Conservation (phyloP, 2,113 vertebrate genomes). For the Hyla sarda region DNA sequence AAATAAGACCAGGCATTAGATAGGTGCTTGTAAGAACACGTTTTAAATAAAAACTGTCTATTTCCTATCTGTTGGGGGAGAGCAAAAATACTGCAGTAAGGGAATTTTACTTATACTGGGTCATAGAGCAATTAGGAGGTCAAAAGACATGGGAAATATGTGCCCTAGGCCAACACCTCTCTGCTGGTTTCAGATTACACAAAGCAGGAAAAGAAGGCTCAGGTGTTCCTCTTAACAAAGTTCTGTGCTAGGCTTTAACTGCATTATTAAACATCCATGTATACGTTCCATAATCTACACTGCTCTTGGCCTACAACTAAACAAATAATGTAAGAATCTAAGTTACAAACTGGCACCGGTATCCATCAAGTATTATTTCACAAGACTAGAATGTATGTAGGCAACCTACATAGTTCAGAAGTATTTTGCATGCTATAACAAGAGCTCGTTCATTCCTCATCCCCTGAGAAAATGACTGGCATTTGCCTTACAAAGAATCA, state of each 20-base stretch:
- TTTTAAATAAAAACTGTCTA: background rate
- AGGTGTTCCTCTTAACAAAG: background rate
- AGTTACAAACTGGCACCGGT: too few species aligned
- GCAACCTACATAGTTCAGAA: background rate
- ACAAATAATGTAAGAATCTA: too few species aligned
- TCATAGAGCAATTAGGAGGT: background rate
- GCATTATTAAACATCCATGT: background rate
- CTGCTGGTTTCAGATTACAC: conserved; percentile 23
- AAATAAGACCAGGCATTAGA: background rate
- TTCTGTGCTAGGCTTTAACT: background rate
- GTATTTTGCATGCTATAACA: background rate
- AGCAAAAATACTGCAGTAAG: background rate
- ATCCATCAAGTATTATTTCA: background rate
- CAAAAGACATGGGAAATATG: conserved; percentile 27
- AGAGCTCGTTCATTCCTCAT: background rate
- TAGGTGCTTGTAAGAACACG: background rate
- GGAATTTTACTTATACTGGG: background rate
- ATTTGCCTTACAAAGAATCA: background rate
- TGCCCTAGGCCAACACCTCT: conserved; percentile 36
- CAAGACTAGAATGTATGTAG: background rate
- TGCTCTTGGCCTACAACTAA: background rate
- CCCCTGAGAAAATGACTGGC: background rate
- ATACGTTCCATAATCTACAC: background rate
- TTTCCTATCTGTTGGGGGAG: background rate
- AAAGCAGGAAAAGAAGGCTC: background rate